Conservation (phyloP, 1,140 invertebrate genomes). For the Melipona quadrifasciata region DNA sequence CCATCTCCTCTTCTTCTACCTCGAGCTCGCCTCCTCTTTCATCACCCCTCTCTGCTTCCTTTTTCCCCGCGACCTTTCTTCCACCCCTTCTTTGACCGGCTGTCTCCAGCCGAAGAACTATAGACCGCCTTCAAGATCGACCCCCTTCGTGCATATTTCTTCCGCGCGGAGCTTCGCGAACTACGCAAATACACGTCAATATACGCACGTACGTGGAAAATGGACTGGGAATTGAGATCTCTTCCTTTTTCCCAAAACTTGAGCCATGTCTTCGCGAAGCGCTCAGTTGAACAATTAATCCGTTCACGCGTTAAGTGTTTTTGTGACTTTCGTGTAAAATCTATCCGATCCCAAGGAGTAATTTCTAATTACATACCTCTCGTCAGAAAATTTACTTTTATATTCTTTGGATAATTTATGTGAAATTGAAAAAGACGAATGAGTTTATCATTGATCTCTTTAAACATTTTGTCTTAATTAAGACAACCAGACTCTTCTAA, state of each 20-base stretch:
- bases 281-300: too few species aligned
- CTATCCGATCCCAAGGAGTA: too few species aligned
- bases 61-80: constrained; percentile 9
- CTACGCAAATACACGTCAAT: constrained; percentile 54
- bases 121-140: constrained; percentile 58
- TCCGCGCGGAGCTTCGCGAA: constrained; percentile 24
- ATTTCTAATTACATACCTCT: too few species aligned
- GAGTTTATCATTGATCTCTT: too few species aligned
- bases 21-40: not conserved
- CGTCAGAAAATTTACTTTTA: too few species aligned
- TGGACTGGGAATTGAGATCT: not conserved
- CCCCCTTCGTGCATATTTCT: constrained; percentile 49
- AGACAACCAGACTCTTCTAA: too few species aligned
- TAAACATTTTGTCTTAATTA: too few species aligned
- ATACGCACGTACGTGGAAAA: not conserved
- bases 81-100: constrained; percentile 9
- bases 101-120: constrained; percentile 48
- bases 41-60: not conserved
- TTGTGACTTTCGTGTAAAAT: too few species aligned
- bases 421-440: too few species aligned
- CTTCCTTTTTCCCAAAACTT: not conserved
- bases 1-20: constrained; percentile 50
- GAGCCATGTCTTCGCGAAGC: not conserved
- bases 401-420: too few species aligned
- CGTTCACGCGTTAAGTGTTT: too few species aligned